These are phyloP conservation scores for Rhabdomys dilectus DNA, from an alignment of 2,113 vertebrate species.

Conservation along the genomic window DNA sequence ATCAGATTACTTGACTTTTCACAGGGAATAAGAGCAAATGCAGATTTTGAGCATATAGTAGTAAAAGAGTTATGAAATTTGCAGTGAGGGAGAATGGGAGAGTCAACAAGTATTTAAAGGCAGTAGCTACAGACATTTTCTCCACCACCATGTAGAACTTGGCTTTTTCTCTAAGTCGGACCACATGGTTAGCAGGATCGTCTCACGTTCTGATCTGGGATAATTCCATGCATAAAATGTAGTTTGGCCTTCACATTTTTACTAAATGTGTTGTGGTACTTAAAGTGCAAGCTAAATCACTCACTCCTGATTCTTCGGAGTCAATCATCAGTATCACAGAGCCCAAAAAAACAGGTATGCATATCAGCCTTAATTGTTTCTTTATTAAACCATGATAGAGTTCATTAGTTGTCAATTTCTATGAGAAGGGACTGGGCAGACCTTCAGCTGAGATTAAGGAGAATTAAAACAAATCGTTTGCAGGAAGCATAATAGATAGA, in stretches of 20 bases:
- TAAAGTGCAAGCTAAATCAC: neutral
- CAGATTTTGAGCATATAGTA: neutral
- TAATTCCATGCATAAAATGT: neutral
- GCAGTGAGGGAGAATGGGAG: rapidly evolving
- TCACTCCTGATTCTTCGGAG: neutral
- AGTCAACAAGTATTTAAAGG: neutral
- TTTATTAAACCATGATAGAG: neutral
- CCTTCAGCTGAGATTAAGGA: neutral
- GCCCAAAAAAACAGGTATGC: neutral
- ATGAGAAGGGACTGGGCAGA: neutral
- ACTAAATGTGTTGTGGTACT: neutral
- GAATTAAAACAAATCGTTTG: neutral
- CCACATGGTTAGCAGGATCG: neutral
- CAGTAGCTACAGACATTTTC: neutral
- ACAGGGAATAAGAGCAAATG: neutral
- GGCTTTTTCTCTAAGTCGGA: neutral
- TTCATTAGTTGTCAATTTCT: neutral
- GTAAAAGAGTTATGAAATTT: neutral
- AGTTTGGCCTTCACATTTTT: neutral
- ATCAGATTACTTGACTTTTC: neutral
- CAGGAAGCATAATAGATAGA: neutral
- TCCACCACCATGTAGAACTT: neutral
- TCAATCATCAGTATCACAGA: neutral
- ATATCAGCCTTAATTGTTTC: neutral
- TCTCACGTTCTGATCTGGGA: neutral